Conservation (phyloP, 2,113 vertebrate genomes). For the Bujurquina vittata region DNA sequence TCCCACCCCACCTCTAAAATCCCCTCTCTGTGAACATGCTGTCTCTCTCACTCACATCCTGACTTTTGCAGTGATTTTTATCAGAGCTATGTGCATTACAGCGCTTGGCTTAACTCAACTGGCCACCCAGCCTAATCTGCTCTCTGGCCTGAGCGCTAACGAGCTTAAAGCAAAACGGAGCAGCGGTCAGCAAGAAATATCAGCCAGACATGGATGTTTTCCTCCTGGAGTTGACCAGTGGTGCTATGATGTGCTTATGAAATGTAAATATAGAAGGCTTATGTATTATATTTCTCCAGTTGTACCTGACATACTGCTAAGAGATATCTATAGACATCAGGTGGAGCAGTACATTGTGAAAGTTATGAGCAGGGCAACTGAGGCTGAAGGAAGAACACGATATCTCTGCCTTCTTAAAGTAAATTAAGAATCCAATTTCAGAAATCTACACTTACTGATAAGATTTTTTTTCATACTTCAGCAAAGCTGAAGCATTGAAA, state of each 20-base stretch:
- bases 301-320: not conserved
- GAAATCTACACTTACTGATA: constrained; percentile 57
- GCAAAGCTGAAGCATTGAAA: constrained; percentile 24
- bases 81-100: constrained; percentile 39
- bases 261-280: constrained; percentile 8
- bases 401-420: constrained; percentile 20
- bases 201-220: constrained; percentile 16
- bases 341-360: constrained; percentile 2
- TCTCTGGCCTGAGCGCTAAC: constrained; percentile 51
- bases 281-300: constrained; percentile 2
- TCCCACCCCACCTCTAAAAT: not conserved
- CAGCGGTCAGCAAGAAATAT: constrained; percentile 53
- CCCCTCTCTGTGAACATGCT: not conserved
- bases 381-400: constrained; percentile 28
- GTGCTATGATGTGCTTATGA: not conserved
- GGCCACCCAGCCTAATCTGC: constrained; percentile 60
- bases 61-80: constrained; percentile 51
- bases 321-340: constrained; percentile 21
- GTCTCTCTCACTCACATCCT: constrained; percentile 29
- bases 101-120: constrained; percentile 47
- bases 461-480: constrained; percentile 4
- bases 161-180: constrained; percentile 56
- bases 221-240: not conserved
- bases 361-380: not conserved
- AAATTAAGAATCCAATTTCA: constrained; percentile 55